A percentile compares a stretch with the other conserved stretches of the same genome.
Conservation (phyloP, 1,140 invertebrate species). For the Cydia splendana region DNA sequence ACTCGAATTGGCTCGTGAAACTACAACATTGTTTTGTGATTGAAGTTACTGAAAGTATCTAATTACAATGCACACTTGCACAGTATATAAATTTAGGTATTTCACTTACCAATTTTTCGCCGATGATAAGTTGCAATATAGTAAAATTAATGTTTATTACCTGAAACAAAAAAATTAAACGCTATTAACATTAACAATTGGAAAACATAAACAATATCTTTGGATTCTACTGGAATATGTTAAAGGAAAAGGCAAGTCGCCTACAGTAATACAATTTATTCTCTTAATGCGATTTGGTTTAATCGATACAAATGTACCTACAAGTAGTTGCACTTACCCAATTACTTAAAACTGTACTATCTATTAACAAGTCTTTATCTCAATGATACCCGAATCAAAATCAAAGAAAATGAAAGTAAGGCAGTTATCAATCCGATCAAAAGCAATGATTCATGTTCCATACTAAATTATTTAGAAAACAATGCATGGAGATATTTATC, state of each 20-base stretch:
- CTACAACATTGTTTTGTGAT: too few species aligned
- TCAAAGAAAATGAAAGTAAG: slow-evolving; percentile 51
- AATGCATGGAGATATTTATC: slow-evolving; percentile 49
- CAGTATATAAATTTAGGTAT: too few species aligned
- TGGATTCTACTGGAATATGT: too few species aligned
- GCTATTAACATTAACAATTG: not conserved
- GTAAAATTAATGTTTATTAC: not conserved
- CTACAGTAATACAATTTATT: too few species aligned
- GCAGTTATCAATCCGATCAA: slow-evolving; percentile 46
- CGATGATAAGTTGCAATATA: not conserved
- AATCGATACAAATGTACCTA: not conserved
- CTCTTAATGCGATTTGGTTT: too few species aligned
- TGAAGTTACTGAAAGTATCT: too few species aligned
- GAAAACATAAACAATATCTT: not conserved
- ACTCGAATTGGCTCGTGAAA: too few species aligned
- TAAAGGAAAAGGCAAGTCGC: too few species aligned
- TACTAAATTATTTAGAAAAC: slow-evolving; percentile 57
- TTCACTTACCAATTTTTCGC: not conserved
- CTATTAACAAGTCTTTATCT: slow-evolving; percentile 34
- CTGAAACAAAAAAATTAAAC: not conserved
- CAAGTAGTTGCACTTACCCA: slow-evolving; percentile 13
- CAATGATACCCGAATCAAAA: slow-evolving; percentile 37
- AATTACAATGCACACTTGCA: too few species aligned
- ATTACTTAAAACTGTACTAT: slow-evolving; percentile 36
- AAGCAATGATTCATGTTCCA: slow-evolving; percentile 51